Evolutionary conservation across 1,140 invertebrate genomes (phyloP), one percentile per base, ranked within the genome.

Genomic region (Anastrepha obliqua): DNA sequence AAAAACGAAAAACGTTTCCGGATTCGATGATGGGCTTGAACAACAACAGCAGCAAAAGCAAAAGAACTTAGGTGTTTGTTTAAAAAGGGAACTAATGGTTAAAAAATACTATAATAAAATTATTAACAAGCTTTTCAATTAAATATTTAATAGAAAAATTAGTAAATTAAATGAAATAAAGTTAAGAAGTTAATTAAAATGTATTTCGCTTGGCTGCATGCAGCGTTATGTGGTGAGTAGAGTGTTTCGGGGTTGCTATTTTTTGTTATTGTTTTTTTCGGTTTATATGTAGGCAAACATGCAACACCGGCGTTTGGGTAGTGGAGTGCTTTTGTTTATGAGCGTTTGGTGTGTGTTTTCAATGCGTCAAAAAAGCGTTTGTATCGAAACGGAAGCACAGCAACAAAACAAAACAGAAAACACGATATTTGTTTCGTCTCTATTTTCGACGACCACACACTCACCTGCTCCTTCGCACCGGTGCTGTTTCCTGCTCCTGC

Each of bases 401-500:
- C 74, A 81, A 55, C 74, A 51, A 81, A 81, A 67, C 8, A 55
- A 55, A 55, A 55, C 6, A 55, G 6, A 55, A 55, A 55, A 11
- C 51, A 55, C 29, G 29, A 55, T 11, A 55, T 11, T 55, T 55
- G 51, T 55, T 29, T 6, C 6, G 44, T 47, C 13, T 47, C 47
- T 74, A 2, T 74, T 17, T 74, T n/a, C 3, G 15, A 74, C n/a
- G 29, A 29, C 29, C 29, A 29, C 2, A 39, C 59, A 89, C 20
- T 90, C 91, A 94, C 94, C 94, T 93, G 89, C 92, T 93, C 64
- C 93, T 89, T 78, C 94, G 92, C 8, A 90, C 91, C 55, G 93
- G 92, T n/a, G 91, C 89, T 87, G 93, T 90, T 88, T 94, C 93
- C 87, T 90, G 94, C 81, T 94, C 93, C 87, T 90, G 94, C 86